Evolutionary conservation across 2,888 invertebrate genomes (phyloP).

Genomic region (Caenorhabditis macrosperma): DNA sequence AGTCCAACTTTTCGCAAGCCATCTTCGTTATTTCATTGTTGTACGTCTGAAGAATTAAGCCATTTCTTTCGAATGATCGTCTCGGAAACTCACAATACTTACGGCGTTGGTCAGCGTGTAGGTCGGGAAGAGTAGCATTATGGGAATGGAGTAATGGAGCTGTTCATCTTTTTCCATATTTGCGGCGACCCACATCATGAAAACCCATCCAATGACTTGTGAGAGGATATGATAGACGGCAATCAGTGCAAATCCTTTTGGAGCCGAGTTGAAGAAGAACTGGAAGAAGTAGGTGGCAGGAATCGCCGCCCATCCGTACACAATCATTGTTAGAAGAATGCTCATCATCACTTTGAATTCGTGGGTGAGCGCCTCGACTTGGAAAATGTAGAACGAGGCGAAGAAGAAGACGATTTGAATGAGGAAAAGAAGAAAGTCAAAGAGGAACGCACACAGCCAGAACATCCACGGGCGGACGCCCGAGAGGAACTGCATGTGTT

Average conservation of each 20-base stretch:
- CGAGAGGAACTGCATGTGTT: constrained; percentile 75
- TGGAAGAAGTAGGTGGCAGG: constrained; percentile 74
- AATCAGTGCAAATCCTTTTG: constrained; percentile 76
- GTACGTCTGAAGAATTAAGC: constrained; percentile 57
- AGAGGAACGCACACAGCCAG: constrained; percentile 73
- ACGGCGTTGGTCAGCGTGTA: constrained; percentile 61
- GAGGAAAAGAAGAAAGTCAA: constrained; percentile 72
- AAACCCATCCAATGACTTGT: constrained; percentile 76
- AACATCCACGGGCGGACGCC: constrained; percentile 75
- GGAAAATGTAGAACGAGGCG: constrained; percentile 68
- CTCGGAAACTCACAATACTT: constrained; percentile 39
- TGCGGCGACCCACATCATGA: constrained; percentile 75
- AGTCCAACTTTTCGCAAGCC: constrained; percentile 69
- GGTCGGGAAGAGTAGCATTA: constrained; percentile 65
- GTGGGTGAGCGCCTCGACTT: constrained; percentile 62
- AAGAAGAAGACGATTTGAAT: constrained; percentile 67
- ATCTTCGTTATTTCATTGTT: constrained; percentile 71
- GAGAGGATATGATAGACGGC: constrained; percentile 74
- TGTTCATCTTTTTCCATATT: constrained; percentile 60
- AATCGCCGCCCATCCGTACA: constrained; percentile 74
- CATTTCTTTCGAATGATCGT: not conserved
- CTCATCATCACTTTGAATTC: constrained; percentile 57
- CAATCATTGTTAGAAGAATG: constrained; percentile 57
- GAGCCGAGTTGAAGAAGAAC: constrained; percentile 74
- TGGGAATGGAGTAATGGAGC: constrained; percentile 55